Percentiles rank a stretch among this genome's conserved stretches.
These are phyloP conservation scores for Teleiodes luculella DNA, from an alignment of 2,888 invertebrate species.

Conservation along the genomic window DNA sequence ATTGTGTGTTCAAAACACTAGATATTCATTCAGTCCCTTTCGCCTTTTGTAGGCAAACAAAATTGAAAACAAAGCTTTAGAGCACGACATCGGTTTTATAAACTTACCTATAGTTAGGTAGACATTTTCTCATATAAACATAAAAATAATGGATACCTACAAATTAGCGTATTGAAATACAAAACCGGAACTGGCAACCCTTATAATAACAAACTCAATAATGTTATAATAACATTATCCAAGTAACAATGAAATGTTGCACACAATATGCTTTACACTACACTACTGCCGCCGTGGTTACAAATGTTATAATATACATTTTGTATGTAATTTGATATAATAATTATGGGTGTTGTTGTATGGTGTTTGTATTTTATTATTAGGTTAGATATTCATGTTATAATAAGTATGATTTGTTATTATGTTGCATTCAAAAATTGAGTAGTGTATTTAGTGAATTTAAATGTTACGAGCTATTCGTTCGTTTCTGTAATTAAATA, in stretches of 20 bases:
- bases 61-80: too few relatives aligned
- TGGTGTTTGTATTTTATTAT: not conserved
- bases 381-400: not conserved
- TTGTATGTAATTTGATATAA: not conserved
- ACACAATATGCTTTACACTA: not conserved
- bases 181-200: slow-evolving; percentile 2
- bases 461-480: too few relatives aligned
- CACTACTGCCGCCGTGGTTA: not conserved
- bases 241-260: not conserved
- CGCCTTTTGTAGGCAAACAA: too few relatives aligned
- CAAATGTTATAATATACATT: not conserved
- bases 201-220: not conserved
- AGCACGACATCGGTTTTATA: too few relatives aligned
- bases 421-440: not conserved
- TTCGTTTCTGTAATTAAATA: too few relatives aligned
- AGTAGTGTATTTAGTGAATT: not conserved
- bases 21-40: too few relatives aligned
- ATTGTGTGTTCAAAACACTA: too few relatives aligned
- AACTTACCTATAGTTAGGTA: too few relatives aligned
- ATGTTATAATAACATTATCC: not conserved
- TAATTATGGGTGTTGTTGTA: not conserved
- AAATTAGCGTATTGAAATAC: not conserved
- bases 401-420: not conserved
- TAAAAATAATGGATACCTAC: too few relatives aligned
- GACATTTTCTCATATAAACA: too few relatives aligned